Conservation (phyloP, 2,888 invertebrate genomes). For the Arge pagana region DNA sequence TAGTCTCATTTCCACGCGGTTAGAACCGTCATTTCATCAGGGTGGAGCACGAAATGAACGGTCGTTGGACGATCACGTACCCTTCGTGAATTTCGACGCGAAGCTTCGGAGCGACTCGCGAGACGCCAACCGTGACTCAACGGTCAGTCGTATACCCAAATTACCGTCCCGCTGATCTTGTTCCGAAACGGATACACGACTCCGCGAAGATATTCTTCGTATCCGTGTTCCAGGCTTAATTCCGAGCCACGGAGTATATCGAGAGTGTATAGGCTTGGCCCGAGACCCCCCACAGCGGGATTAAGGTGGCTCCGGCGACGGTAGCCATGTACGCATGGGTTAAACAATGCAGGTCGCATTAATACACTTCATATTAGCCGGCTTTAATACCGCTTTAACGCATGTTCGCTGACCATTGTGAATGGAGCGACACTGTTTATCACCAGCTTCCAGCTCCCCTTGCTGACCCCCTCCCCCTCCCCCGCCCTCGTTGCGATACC, state of each 20-base stretch:
- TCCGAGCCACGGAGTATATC: conserved; percentile 48
- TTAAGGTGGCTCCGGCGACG: conserved; percentile 53
- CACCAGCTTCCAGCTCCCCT: conserved; percentile 49
- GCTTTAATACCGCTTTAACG: conserved; percentile 58
- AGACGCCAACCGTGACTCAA: too few species aligned
- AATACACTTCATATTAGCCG: conserved; percentile 59
- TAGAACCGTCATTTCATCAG: too few species aligned
- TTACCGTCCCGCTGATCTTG: too few species aligned
- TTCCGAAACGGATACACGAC: too few species aligned
- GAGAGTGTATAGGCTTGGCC: conserved; percentile 35
- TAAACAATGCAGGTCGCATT: conserved; percentile 58
- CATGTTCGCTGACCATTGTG: conserved; percentile 57
- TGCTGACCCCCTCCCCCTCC: conserved; percentile 27
- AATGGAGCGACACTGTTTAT: conserved; percentile 60
- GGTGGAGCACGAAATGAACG: too few species aligned
- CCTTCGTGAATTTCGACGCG: too few species aligned
- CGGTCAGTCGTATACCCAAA: too few species aligned
- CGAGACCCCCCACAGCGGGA: conserved; percentile 53
- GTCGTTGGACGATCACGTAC: too few species aligned
- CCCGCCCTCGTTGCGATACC: conserved; percentile 39
- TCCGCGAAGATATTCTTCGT: too few species aligned
- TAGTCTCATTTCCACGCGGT: too few species aligned
- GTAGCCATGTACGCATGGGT: conserved; percentile 56
- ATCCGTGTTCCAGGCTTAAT: conserved; percentile 32
- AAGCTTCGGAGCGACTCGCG: too few species aligned